phyloP scores from a whole-genome alignment of 2,797 vertebrate genomes.

The Argya squamiceps region DNA sequence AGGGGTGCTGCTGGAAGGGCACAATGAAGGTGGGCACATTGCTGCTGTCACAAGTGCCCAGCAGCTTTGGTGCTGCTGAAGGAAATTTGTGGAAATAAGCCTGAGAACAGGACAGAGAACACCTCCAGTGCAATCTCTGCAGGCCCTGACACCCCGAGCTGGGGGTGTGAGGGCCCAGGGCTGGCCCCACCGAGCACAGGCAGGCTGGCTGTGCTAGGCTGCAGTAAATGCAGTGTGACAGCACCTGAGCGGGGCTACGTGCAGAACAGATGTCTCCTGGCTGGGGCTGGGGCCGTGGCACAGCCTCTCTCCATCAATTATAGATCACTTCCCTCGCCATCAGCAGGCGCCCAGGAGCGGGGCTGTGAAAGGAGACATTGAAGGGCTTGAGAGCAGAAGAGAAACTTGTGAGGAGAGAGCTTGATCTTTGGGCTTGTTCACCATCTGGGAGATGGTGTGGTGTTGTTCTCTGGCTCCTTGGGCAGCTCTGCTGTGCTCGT shows the following conservation, averaged over 20 bases:
- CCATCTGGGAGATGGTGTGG: accelerated
- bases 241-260: constrained; percentile 65
- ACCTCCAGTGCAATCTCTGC: neutral
- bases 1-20: neutral
- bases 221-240: constrained; percentile 69
- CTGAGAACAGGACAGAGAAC: neutral
- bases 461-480: neutral
- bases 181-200: neutral
- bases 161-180: neutral
- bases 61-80: neutral
- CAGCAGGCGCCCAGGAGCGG: neutral
- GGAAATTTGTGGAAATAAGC: neutral
- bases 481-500: accelerated
- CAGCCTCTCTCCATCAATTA: constrained; percentile 73
- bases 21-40: accelerated
- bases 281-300: constrained; percentile 66
- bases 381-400: neutral
- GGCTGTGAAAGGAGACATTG: neutral
- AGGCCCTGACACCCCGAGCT: neutral
- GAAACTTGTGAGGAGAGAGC: neutral
- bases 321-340: constrained; percentile 55
- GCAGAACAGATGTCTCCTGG: constrained; percentile 71
- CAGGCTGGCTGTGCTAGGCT: neutral
- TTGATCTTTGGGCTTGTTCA: neutral
- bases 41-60: accelerated